Evolutionary conservation across 2,888 invertebrate genomes (phyloP), one percentile per base, ranked within the genome.

Genomic region (Odiellus spinosus): DNA sequence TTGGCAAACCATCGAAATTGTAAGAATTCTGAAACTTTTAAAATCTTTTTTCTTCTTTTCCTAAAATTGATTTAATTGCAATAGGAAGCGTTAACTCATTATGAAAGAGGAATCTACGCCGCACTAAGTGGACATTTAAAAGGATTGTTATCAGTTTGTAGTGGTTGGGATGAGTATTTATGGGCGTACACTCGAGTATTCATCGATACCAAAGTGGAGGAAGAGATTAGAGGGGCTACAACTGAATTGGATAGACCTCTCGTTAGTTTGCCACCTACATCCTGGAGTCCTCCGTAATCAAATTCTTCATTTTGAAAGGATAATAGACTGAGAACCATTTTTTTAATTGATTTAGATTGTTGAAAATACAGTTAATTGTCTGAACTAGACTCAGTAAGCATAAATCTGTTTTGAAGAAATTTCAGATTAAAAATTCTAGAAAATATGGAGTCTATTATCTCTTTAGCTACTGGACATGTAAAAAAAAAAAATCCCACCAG

Each of bases 151-250:
- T 73, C 78, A 0, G 76, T 80, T 11, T 80, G 85, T 52, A 53
- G 71, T n/a, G 77, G 76, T 20, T 95, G 91, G 91, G 79, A 84
- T 59, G 93, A 95, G 64, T 70, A 80, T 52, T 68, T 93, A 20
- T 95, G 93, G 93, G 83, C 86, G 1, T 80, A 86, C 63, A 70
- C 86, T 53, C 77, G 77, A 60, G 76, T 79, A 33, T 50, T 52
- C 17, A 12, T 55, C 49, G 90, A 91, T 62, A 76, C 80, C 12
- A 73, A 80, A 54, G 86, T 90, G 0, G 91, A 93, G 62, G 77
- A 76, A 47, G 81, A 82, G 65, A 69, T 84, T 21, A 67, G 80
- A 33, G 73, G 74, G 19, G 71, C 72, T 49, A 72, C 74, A 55
- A 26, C 26, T 26, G 62, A 71, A 20, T 73, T 53, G 3, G 54